Base-by-base conservation (phyloP, 2,888 invertebrate genomes). In the Temnothorax ravouxi region DNA sequence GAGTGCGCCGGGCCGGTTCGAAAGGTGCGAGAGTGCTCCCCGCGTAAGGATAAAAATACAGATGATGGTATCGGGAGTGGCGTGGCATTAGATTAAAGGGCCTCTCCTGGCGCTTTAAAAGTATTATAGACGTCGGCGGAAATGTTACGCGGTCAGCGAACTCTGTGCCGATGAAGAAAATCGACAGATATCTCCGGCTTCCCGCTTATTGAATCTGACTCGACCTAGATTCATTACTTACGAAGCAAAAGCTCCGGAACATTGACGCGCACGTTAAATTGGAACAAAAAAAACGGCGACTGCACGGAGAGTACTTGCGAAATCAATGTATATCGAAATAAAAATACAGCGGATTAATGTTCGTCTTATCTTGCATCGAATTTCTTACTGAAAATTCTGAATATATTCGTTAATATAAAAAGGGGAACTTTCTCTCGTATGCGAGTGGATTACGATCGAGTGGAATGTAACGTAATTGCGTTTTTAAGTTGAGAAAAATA, bases 11-110 rank as follows among this genome's bases (percentile, higher is more conserved):
- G n/a, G 44, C 69, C 66, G 52, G 72, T 11, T 79, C 67, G 80
- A 54, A 25, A 56, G 74, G 67, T 69, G 50, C 47, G 52, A 79
- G 62, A 72, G 79, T 18, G 64, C 29, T 59, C 4, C 29, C 8
- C 44, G 61, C 38, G 52, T 71, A 18, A 41, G 21, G 50, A 56
- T 34, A 79, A 79, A 86, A 76, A 54, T 41, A 62, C 50, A 34
- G 77, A 61, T 34, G 77, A 80, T 79, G 54, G 56, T 82, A 83
- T 80, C 85, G 79, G 72, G 72, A 87, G 69, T 76, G 62, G 71
- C 38, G 62, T 61, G 62, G 66, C 67, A 50, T 54, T 85, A 38
- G 77, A 83, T 85, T 87, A 83, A 83, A 83, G 54, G 52, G 52
- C 29, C 34, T 56, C 62, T 54, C 34, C 38, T 41, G 25, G 25